phyloP scores from a whole-genome alignment of 2,888 invertebrate genomes.

The Rotaria socialis region DNA sequence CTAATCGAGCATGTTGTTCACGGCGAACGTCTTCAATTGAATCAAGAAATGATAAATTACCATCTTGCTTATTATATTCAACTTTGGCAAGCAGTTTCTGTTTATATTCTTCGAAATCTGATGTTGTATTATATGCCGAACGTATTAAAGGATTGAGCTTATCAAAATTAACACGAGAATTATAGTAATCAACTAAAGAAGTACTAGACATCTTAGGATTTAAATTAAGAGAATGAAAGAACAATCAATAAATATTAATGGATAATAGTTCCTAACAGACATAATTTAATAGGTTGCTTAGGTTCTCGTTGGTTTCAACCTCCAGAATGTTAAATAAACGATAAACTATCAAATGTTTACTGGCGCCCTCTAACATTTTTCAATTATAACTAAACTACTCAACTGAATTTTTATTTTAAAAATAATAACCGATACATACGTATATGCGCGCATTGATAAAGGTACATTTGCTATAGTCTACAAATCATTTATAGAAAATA shows the following conservation, averaged over 20 bases:
- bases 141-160: constrained; percentile 30
- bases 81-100: background rate
- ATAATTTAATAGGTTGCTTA: background rate
- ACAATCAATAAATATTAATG: background rate
- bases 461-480: too few relatives aligned
- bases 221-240: background rate
- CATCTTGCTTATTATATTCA: background rate
- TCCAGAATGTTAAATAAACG: background rate
- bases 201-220: background rate
- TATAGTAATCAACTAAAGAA: constrained; percentile 23
- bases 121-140: constrained; percentile 27
- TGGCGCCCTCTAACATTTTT: background rate
- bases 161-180: background rate
- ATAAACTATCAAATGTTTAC: background rate
- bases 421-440: too few relatives aligned
- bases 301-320: constrained; percentile 10
- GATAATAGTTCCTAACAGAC: background rate
- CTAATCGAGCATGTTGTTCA: constrained; percentile 3
- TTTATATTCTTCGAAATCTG: constrained; percentile 26
- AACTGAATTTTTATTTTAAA: too few relatives aligned
- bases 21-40: background rate
- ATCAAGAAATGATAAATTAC: background rate
- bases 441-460: too few relatives aligned
- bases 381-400: too few relatives aligned
- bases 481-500: background rate